Conservation (phyloP, 2,113 vertebrate genomes). For the Carollia perspicillata region DNA sequence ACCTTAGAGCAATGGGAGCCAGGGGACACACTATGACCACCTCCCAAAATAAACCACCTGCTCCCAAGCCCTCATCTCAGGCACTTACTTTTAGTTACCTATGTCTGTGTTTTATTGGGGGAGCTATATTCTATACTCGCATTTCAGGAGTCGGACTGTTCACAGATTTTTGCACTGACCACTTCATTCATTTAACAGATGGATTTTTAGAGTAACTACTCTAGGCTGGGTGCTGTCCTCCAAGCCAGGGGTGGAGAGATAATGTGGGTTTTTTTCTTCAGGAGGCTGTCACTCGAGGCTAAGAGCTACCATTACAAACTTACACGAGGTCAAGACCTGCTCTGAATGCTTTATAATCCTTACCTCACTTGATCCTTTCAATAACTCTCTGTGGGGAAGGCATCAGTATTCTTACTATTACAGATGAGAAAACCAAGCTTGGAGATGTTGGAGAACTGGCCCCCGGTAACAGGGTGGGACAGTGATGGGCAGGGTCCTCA, state of each 20-base stretch:
- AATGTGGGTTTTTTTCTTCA: background rate
- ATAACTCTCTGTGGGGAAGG: background rate
- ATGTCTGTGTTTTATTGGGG: background rate
- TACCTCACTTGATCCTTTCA: background rate
- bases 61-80: background rate
- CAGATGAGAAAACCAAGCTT: background rate
- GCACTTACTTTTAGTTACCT: background rate
- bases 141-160: background rate
- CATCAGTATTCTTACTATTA: background rate
- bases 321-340: background rate
- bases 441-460: background rate
- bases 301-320: background rate
- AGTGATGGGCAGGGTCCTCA: background rate
- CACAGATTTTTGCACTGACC: background rate
- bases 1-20: background rate
- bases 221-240: background rate
- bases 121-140: background rate
- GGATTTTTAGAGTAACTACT: background rate
- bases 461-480: background rate
- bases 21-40: accelerated
- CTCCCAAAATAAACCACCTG: background rate
- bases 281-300: too few relatives aligned
- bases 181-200: background rate
- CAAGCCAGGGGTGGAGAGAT: background rate
- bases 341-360: background rate